phyloP scores from a whole-genome alignment of 2,797 vertebrate species.

The Heteromormyrus szaboi region DNA sequence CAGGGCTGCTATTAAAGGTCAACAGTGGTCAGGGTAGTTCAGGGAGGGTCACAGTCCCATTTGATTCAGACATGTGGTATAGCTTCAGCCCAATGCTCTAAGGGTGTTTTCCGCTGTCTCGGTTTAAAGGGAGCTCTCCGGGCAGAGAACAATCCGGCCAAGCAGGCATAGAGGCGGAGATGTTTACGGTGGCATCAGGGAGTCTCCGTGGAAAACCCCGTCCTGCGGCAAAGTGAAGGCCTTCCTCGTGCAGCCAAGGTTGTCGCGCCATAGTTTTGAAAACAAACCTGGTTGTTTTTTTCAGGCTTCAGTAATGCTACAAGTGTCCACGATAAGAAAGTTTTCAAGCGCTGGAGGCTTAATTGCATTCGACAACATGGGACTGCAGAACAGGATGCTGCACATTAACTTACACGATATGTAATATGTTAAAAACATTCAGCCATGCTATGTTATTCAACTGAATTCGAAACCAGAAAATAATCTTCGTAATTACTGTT shows the following conservation, averaged over 20 bases:
- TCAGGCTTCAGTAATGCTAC: background rate
- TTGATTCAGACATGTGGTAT: background rate
- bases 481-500: background rate
- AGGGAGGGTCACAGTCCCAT: conserved; percentile 50
- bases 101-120: background rate
- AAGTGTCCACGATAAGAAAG: background rate
- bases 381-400: background rate
- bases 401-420: background rate
- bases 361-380: background rate
- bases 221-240: background rate
- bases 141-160: background rate
- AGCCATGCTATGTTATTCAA: background rate
- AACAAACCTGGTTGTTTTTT: background rate
- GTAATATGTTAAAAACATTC: background rate
- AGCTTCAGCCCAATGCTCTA: background rate
- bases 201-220: background rate
- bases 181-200: background rate
- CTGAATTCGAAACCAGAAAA: conserved; percentile 4
- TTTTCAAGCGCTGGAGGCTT: background rate
- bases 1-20: background rate
- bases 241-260: background rate
- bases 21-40: background rate
- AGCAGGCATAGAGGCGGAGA: background rate
- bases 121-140: background rate
- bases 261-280: background rate